Base-by-base conservation (phyloP, 2,888 invertebrate species). In the Agapetus fuscipes region DNA sequence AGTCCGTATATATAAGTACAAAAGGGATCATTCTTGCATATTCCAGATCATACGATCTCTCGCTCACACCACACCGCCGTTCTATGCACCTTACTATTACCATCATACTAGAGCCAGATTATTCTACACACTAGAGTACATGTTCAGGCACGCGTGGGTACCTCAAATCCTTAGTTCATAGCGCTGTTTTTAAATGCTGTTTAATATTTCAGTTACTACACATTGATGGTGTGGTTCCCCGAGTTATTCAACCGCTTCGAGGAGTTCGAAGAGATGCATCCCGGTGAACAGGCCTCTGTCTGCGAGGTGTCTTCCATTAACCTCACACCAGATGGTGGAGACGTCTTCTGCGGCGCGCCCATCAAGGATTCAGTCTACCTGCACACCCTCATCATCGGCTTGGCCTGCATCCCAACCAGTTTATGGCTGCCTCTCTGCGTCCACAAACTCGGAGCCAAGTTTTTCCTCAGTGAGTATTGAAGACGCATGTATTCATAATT, bases 211-310 rank as follows among this genome's bases (percentile, higher is more conserved):
- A 90, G 90, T 56, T 90, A 89, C 64, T 90, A 90, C 60, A 90
- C 90, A 5, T 64, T 90, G 29, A 89, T 88, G 84, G 78, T 90
- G 58, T 91, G 90, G 90, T 89, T 90, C 64, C 89, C 89, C 10
- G 89, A 89, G 60, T 62, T 90, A 52, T 90, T 90, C 64, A 78
- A 79, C 60, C 80, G 89, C 37, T 85, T 85, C 60, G 83, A 85
- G 54, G 79, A 80, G 52, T 85, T 77, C 57, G 84, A 84, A 55
- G 56, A 61, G 16, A 57, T 63, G 2, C 69, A 80, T 68, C 83
- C 83, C 1, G 77, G 76, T 46, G 67, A 74, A 34, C 69, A 72
- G 0, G 83, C 83, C 0, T 80, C 83, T 0, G 82, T 87, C 5
- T 86, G 86, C 57, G 81, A 83, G 52, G 83, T 86, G 1, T 83